Conservation (phyloP, 2,113 vertebrate species). For the Microcebus lehilahytsara region DNA sequence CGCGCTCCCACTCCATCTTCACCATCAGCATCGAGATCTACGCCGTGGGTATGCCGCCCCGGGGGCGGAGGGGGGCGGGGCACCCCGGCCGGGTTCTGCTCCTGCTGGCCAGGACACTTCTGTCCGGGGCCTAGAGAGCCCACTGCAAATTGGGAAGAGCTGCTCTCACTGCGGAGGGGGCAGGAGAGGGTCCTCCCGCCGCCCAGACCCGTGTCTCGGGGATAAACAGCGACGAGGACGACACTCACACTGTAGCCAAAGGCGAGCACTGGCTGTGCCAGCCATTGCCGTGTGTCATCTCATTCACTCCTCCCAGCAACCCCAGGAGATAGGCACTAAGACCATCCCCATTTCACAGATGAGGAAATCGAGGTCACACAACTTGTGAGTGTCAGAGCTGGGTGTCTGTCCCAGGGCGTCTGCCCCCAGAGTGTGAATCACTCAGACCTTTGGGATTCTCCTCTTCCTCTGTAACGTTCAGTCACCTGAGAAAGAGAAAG, state of each 20-base stretch:
- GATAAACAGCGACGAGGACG: accelerated
- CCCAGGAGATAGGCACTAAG: background rate
- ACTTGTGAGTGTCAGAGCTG: background rate
- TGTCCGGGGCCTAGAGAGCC: accelerated
- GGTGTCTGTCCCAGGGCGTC: background rate
- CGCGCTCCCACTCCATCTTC: constrained; percentile 93
- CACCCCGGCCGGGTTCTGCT: accelerated
- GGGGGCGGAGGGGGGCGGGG: accelerated
- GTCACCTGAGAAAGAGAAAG: background rate
- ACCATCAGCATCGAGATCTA: constrained; percentile 92
- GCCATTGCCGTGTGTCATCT: accelerated
- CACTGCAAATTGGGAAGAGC: background rate
- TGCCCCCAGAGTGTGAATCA: background rate
- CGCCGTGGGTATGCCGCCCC: constrained; percentile 78
- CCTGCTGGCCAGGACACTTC: background rate
- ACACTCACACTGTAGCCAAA: accelerated
- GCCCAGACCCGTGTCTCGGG: background rate
- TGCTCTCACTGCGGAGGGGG: background rate
- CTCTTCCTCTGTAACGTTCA: background rate
- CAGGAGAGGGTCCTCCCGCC: accelerated
- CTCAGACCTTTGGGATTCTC: background rate
- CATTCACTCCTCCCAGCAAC: background rate
- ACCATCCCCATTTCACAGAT: background rate
- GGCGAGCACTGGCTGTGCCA: accelerated
- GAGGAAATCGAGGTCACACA: background rate